A percentile compares a stretch with the other conserved stretches of the same genome.
Conservation (phyloP, 2,113 vertebrate species). For the Rhinichthys klamathensis region DNA sequence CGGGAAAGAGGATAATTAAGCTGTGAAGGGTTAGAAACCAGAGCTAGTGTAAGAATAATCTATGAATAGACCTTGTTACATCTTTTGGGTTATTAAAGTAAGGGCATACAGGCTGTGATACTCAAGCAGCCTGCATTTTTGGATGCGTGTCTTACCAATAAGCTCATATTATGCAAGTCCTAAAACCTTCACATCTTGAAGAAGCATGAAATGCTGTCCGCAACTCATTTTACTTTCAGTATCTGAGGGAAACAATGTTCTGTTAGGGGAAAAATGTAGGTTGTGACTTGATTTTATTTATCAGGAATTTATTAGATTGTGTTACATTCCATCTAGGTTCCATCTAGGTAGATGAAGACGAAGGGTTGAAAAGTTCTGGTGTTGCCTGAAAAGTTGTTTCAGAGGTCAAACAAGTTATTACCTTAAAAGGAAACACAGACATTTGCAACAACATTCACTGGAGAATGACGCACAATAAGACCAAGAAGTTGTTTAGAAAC, state of each 20-base stretch:
- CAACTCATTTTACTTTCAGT: neutral
- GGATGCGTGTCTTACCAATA: neutral
- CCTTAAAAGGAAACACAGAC: neutral
- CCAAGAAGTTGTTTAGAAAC: no score
- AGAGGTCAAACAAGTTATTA: neutral
- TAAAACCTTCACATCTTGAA: neutral
- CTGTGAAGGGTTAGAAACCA: constrained; percentile 6
- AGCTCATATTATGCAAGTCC: neutral
- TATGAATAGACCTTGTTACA: constrained; percentile 1
- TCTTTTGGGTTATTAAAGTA: neutral
- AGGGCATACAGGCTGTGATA: neutral
- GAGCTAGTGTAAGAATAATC: neutral
- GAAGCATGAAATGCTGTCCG: neutral
- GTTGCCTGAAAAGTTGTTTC: neutral
- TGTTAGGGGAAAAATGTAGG: neutral
- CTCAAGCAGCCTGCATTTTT: neutral
- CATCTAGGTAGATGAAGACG: no score
- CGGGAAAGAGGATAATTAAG: constrained; percentile 15
- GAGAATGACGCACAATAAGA: neutral
- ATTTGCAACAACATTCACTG: neutral
- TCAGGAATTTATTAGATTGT: neutral
- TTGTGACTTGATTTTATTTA: neutral
- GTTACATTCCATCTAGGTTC: neutral
- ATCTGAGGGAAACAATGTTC: neutral
- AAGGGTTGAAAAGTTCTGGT: neutral